phyloP scores from a whole-genome alignment of 2,888 invertebrate species.

The Zygaena filipendulae region DNA sequence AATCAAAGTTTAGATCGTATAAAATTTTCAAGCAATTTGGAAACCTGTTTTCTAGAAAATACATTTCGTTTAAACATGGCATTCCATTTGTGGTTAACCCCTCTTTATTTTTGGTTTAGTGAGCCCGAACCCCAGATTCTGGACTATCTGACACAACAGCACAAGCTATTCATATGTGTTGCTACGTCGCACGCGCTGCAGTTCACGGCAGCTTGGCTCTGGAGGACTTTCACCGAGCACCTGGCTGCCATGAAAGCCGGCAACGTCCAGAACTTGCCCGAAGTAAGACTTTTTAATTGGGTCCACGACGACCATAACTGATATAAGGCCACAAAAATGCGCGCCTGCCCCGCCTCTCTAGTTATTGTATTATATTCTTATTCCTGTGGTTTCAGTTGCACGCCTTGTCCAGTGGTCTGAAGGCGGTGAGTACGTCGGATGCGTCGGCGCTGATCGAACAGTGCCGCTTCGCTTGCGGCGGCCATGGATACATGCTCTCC shows the following conservation, averaged over 20 bases:
- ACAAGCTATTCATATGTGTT: slow-evolving; percentile 88
- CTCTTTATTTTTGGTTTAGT: slow-evolving; percentile 61
- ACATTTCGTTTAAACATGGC: neutral
- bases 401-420: slow-evolving; percentile 89
- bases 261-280: slow-evolving; percentile 81
- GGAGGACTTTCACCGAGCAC: slow-evolving; percentile 82
- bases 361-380: too few species aligned
- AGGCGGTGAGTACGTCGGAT: slow-evolving; percentile 85
- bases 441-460: slow-evolving; percentile 80
- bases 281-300: slow-evolving; percentile 67
- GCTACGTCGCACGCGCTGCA: slow-evolving; percentile 83
- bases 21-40: too few species aligned
- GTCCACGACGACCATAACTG: neutral
- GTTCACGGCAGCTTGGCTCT: slow-evolving; percentile 78
- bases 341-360: too few species aligned
- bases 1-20: too few species aligned
- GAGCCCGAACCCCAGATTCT: slow-evolving; percentile 87
- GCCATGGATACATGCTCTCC: slow-evolving; percentile 91
- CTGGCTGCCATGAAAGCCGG: slow-evolving; percentile 81
- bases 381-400: slow-evolving; percentile 84
- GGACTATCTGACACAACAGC: slow-evolving; percentile 93
- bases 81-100: neutral
- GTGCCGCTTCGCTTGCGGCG: slow-evolving; percentile 90
- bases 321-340: neutral
- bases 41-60: neutral